Evolutionary conservation across 2,797 vertebrate species (phyloP).

Genomic region (Adrianichthys oophorus): DNA sequence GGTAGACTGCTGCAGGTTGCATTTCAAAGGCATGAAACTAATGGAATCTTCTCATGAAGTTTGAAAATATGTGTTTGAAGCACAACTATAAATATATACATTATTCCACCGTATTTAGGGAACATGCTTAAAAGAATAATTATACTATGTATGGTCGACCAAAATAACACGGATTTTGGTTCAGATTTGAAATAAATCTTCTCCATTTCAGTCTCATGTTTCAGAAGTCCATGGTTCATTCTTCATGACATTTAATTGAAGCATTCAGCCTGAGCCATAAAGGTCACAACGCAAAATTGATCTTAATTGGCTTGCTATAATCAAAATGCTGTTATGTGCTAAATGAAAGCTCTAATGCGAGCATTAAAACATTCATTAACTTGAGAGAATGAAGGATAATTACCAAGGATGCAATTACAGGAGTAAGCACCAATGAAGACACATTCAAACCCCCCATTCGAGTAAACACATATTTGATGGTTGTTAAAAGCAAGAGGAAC

Average conservation of each 20-base stretch:
- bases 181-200: conserved; percentile 3
- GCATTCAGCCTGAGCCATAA: conserved; percentile 71
- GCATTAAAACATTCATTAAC: conserved; percentile 81
- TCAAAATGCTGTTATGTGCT: conserved; percentile 81
- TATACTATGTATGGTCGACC: too few relatives aligned
- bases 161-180: too few relatives aligned
- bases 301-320: conserved; percentile 81
- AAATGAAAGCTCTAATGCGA: conserved; percentile 80
- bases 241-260: conserved; percentile 76
- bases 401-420: conserved; percentile 74
- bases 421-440: conserved; percentile 58
- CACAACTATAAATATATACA: conserved; percentile 23
- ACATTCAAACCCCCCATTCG: conserved; percentile 54
- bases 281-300: conserved; percentile 79
- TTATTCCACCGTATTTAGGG: too few relatives aligned
- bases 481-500: conserved; percentile 15
- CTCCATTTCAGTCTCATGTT: conserved; percentile 50
- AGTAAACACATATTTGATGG: conserved; percentile 57
- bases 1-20: conserved; percentile 37
- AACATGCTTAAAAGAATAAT: too few relatives aligned
- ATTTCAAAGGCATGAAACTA: conserved; percentile 31
- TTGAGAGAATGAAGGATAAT: conserved; percentile 77
- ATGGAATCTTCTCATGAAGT: not conserved
- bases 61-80: conserved; percentile 11
- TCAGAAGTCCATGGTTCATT: conserved; percentile 62